A percentile compares a stretch with the other conserved stretches of the same genome.
Conservation (phyloP, 2,113 vertebrate genomes). For the Aspidoscelis tigris region DNA sequence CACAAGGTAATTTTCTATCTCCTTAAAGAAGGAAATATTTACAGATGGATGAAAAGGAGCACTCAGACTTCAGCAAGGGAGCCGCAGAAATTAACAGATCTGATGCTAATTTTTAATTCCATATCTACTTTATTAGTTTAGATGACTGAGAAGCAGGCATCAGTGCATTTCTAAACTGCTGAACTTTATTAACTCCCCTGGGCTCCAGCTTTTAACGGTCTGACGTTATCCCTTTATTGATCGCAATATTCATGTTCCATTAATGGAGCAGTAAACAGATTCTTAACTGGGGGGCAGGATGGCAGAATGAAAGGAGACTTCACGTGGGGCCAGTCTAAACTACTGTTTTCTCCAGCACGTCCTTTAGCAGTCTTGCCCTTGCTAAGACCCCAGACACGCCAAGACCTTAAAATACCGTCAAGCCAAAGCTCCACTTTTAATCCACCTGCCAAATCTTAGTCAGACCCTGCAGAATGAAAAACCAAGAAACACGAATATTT, state of each 20-base stretch:
- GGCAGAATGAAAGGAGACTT: rapidly evolving
- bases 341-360: background rate
- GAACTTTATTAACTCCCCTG: background rate
- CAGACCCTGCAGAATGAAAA: background rate
- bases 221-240: rapidly evolving
- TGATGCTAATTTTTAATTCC: background rate
- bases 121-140: background rate
- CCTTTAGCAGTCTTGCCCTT: background rate
- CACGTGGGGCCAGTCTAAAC: rapidly evolving
- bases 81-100: background rate
- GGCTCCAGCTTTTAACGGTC: rapidly evolving
- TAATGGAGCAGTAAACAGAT: background rate
- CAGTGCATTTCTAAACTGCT: conserved; percentile 9
- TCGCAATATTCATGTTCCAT: rapidly evolving
- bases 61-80: background rate
- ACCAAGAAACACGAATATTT: background rate
- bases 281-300: background rate
- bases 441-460: background rate
- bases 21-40: background rate
- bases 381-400: background rate
- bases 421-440: background rate
- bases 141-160: background rate
- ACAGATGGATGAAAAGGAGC: background rate
- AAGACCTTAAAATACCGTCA: background rate
- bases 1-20: background rate